phyloP scores from a whole-genome alignment of 1,140 invertebrate genomes.

The Drosophila repletoides region DNA sequence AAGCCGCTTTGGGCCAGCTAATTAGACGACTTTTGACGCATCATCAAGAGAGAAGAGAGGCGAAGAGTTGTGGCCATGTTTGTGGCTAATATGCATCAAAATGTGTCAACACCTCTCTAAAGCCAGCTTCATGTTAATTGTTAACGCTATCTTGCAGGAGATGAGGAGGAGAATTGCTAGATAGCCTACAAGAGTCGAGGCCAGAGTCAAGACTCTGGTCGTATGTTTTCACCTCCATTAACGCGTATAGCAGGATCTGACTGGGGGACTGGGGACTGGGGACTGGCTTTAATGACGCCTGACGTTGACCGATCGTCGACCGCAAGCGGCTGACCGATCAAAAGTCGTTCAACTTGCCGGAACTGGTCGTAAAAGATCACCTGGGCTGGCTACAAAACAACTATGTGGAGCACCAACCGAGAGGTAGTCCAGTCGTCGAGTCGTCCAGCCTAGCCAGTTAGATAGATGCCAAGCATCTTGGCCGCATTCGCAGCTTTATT shows the following conservation, averaged over 20 bases:
- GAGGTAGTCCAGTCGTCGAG: too few species aligned
- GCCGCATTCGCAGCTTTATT: constrained; percentile 49
- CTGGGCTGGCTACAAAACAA: constrained; percentile 34
- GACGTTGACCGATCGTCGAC: constrained; percentile 80
- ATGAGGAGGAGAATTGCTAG: neutral
- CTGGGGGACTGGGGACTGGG: too few species aligned
- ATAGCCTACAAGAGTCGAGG: neutral
- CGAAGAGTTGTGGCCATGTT: constrained; percentile 17
- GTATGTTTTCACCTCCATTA: constrained; percentile 75
- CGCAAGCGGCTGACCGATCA: constrained; percentile 77
- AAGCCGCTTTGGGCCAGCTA: constrained; percentile 74
- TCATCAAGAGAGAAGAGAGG: constrained; percentile 8
- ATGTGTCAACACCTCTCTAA: constrained; percentile 77
- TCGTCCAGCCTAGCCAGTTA: constrained; percentile 11
- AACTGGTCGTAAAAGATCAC: constrained; percentile 80
- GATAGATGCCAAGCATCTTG: constrained; percentile 27
- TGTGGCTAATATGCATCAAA: constrained; percentile 73
- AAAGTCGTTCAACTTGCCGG: constrained; percentile 80
- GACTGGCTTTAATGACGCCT: constrained; percentile 65
- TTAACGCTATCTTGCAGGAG: constrained; percentile 47
- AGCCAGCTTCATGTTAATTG: constrained; percentile 67
- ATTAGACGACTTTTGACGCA: constrained; percentile 70
- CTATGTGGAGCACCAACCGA: constrained; percentile 62
- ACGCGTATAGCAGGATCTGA: constrained; percentile 57
- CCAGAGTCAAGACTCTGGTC: constrained; percentile 6